These are phyloP conservation scores for Phengaris arion DNA, from an alignment of 2,888 invertebrate species.

Conservation along the genomic window DNA sequence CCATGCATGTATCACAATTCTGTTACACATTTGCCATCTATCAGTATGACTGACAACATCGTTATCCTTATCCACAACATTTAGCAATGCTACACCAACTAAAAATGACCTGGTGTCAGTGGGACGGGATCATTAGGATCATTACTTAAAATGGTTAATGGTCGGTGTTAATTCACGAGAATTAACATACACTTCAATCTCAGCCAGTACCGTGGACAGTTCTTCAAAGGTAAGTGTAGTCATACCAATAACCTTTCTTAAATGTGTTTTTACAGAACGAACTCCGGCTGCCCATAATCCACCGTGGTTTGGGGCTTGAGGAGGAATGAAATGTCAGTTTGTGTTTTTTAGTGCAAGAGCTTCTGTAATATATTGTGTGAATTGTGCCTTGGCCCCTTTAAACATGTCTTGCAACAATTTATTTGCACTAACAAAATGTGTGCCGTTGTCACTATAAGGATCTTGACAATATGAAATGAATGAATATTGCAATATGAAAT, in stretches of 20 bases:
- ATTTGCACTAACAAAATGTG: slow-evolving; percentile 39
- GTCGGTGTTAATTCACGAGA: slow-evolving; percentile 33
- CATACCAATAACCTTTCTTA: slow-evolving; percentile 32
- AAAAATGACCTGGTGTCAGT: no score
- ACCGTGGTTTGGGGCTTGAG: slow-evolving; percentile 36
- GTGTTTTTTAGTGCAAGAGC: slow-evolving; percentile 29
- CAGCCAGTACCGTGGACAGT: slow-evolving; percentile 36
- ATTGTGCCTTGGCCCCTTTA: background rate
- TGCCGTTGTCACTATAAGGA: slow-evolving; percentile 40
- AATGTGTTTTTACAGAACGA: slow-evolving; percentile 29
- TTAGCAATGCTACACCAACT: no score
- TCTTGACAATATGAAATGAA: no score
- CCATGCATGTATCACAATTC: no score
- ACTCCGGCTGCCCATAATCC: slow-evolving; percentile 30
- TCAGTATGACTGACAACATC: no score
- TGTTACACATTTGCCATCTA: no score
- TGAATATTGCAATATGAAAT: no score
- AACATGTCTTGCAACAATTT: slow-evolving; percentile 33
- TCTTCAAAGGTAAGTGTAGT: slow-evolving; percentile 27
- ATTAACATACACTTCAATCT: slow-evolving; percentile 40
- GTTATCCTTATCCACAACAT: no score
- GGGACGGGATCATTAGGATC: background rate
- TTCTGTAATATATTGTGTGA: slow-evolving; percentile 27
- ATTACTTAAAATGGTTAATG: slow-evolving; percentile 32
- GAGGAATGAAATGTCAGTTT: slow-evolving; percentile 37